phyloP scores from a whole-genome alignment of 2,888 invertebrate genomes.

The Ormyrus labotus region DNA sequence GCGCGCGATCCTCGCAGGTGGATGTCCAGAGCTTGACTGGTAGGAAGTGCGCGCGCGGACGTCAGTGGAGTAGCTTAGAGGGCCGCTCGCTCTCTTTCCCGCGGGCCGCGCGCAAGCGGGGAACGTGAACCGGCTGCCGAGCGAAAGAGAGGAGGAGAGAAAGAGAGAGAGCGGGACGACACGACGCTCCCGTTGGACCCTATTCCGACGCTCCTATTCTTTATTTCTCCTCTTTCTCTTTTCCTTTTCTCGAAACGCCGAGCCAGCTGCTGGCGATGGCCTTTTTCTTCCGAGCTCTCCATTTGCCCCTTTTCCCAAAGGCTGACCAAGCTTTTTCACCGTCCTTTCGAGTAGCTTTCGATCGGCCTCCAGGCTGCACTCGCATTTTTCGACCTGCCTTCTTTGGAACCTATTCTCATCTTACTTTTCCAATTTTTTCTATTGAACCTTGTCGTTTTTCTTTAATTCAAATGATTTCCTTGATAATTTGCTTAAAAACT shows the following conservation, averaged over 20 bases:
- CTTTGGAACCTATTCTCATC: too few relatives aligned
- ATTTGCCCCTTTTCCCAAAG: too few relatives aligned
- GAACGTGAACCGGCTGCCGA: slow-evolving; percentile 20
- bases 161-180: slow-evolving; percentile 3
- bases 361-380: too few relatives aligned
- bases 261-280: too few relatives aligned
- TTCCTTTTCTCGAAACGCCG: slow-evolving; percentile 22
- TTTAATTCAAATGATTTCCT: too few relatives aligned
- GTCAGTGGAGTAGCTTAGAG: slow-evolving; percentile 21
- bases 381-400: too few relatives aligned
- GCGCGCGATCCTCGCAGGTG: slow-evolving; percentile 72
- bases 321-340: too few relatives aligned
- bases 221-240: slow-evolving; percentile 17
- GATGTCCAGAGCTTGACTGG: slow-evolving; percentile 75
- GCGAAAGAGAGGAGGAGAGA: slow-evolving; percentile 9
- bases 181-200: slow-evolving; percentile 25
- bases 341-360: too few relatives aligned
- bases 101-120: neutral
- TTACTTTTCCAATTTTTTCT: too few relatives aligned
- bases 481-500: too few relatives aligned
- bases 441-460: too few relatives aligned
- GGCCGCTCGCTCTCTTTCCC: slow-evolving; percentile 22
- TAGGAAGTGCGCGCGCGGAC: slow-evolving; percentile 45
- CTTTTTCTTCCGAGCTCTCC: too few relatives aligned
- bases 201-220: slow-evolving; percentile 16